Evolutionary conservation across 1,140 invertebrate species (phyloP).

Genomic region (Lucilia cuprina): DNA sequence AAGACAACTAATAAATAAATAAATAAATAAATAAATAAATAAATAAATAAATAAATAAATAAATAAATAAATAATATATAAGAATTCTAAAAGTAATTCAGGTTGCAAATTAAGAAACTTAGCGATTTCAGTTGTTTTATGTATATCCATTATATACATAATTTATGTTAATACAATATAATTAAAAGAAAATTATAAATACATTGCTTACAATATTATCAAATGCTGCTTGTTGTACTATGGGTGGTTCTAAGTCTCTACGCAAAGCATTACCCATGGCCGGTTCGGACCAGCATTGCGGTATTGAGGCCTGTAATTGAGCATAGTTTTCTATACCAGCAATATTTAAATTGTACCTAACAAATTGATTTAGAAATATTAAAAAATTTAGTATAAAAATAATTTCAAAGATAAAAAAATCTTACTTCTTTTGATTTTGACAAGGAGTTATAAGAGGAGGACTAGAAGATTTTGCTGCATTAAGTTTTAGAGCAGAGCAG

Average conservation of each 20-base stretch:
- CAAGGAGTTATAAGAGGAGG: not conserved
- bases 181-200: too few species aligned
- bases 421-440: not conserved
- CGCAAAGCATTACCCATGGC: slow-evolving; percentile 66
- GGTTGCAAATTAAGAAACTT: too few species aligned
- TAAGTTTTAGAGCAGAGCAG: not conserved
- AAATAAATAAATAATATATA: too few species aligned
- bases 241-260: slow-evolving; percentile 69
- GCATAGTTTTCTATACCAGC: slow-evolving; percentile 75
- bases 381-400: not conserved
- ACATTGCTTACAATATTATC: slow-evolving; percentile 69
- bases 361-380: not conserved
- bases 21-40: too few species aligned
- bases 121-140: too few species aligned
- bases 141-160: too few species aligned
- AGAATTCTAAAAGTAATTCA: too few species aligned
- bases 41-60: too few species aligned
- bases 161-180: too few species aligned
- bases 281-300: slow-evolving; percentile 80
- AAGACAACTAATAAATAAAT: too few species aligned
- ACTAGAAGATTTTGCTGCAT: not conserved
- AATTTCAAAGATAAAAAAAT: not conserved
- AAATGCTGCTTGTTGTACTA: slow-evolving; percentile 84
- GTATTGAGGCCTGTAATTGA: slow-evolving; percentile 71
- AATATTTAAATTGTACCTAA: slow-evolving; percentile 69